Base-by-base conservation (phyloP, 2,113 vertebrate genomes). In the Paraplagusia blochii region DNA sequence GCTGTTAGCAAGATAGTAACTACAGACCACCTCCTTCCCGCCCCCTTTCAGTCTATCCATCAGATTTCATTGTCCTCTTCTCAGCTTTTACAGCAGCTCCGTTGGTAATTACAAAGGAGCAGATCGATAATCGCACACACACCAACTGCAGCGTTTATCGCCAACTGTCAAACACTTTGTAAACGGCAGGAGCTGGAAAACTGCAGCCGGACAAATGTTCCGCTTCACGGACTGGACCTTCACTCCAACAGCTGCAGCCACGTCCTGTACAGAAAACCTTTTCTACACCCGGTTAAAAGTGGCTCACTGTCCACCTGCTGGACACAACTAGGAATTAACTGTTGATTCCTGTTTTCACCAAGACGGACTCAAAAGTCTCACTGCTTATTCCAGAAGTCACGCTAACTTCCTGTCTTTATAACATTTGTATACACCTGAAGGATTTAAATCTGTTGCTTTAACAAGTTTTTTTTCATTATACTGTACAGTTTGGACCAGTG, bases 91-190 rank as follows among this genome's bases (percentile, higher is more conserved):
- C 57, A 57, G 46, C 3, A 17, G 64, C 64, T 34, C 44, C 42
- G 53, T 40, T 39, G 49, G 44, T 53, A 55, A 73, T 67, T 73
- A 67, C 65, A 54, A 45, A 60, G 10, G 46, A 65, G 60, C 53
- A 66, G 64, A 61, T 72, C 70, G 65, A 69, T 58, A 54, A 44
- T 73, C 62, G 49, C 69, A 16, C 43, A 40, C 14, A 0, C 12
- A 36, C 35, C 36, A 6, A 63, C 65, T 73, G 65, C 47, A 16
- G 43, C 29, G 9, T 35, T 69, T 44, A 46, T 56, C 72, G 53
- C 47, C 61, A 63, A 40, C 63, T 77, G 72, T 74, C 63, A 38
- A 64, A 64, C 55, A 13, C 46, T 72, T 49, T 29, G 22, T 29
- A 29, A 29, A 42, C 17, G 16, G 53, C 7, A 5, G 40, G 34